Conservation (phyloP, 2,797 vertebrate genomes). For the Oophaga sylvatica region DNA sequence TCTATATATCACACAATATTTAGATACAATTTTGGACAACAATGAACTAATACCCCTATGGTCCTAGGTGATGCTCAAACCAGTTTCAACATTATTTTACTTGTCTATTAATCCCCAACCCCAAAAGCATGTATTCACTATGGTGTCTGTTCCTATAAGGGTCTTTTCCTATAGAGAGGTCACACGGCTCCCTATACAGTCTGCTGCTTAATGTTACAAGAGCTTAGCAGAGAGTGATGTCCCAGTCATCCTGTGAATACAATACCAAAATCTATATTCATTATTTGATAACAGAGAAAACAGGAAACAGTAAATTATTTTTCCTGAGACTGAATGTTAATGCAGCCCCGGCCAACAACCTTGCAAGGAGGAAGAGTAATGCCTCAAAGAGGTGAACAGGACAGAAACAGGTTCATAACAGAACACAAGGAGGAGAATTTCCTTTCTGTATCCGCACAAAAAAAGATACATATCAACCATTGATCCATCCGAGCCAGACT, state of each 20-base stretch:
- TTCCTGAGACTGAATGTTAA: slow-evolving; percentile 59
- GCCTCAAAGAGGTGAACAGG: slow-evolving; percentile 58
- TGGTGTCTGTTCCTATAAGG: not conserved
- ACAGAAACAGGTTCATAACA: slow-evolving; percentile 60
- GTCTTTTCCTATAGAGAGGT: slow-evolving; percentile 35
- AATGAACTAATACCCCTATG: not conserved
- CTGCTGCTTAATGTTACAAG: slow-evolving; percentile 50
- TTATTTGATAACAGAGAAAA: slow-evolving; percentile 62
- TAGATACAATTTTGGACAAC: too few species aligned
- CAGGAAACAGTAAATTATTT: slow-evolving; percentile 61
- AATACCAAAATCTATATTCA: slow-evolving; percentile 62
- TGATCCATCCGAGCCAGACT: slow-evolving; percentile 46
- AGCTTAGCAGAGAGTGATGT: slow-evolving; percentile 59
- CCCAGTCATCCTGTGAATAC: slow-evolving; percentile 49
- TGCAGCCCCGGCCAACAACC: slow-evolving; percentile 43
- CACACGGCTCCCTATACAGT: not conserved
- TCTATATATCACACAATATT: too few species aligned
- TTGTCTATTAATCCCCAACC: not conserved
- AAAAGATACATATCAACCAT: slow-evolving; percentile 61
- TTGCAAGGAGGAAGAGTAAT: slow-evolving; percentile 59
- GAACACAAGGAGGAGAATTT: slow-evolving; percentile 50
- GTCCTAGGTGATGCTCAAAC: not conserved
- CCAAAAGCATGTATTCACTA: not conserved
- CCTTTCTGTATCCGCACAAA: slow-evolving; percentile 17
- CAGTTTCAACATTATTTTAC: not conserved